Evolutionary conservation across 2,113 vertebrate species (phyloP).

Genomic region (Thunnus thynnus): DNA sequence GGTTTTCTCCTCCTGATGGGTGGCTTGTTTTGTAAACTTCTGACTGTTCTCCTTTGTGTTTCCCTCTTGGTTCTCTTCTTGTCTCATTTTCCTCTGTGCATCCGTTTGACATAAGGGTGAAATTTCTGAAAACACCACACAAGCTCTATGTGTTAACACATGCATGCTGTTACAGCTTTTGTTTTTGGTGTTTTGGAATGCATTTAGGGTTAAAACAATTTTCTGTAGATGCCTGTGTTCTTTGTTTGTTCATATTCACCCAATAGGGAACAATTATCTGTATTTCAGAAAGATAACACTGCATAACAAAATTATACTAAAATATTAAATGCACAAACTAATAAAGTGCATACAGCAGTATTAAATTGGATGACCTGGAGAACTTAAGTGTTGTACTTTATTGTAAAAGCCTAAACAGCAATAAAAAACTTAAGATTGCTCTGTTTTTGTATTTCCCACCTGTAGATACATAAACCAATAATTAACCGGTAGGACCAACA

Average conservation of each 20-base stretch:
- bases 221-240: conserved; percentile 11
- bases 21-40: conserved; percentile 18
- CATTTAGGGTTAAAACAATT: not conserved
- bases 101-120: conserved; percentile 31
- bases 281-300: not conserved
- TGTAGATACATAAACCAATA: not conserved
- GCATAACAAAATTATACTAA: not conserved
- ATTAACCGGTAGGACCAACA: not conserved
- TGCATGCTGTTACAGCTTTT: conserved; percentile 41
- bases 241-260: not conserved
- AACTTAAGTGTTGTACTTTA: not conserved
- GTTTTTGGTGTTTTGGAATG: conserved; percentile 25
- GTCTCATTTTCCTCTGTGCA: conserved; percentile 31
- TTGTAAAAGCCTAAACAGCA: not conserved
- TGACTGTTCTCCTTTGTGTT: conserved; percentile 10
- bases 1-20: not conserved
- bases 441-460: not conserved
- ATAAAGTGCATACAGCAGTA: not conserved
- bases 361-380: not conserved
- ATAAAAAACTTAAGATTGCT: not conserved
- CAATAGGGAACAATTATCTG: not conserved
- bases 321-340: not conserved
- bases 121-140: not conserved
- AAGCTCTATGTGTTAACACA: conserved; percentile 27
- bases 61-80: not conserved